Base-by-base conservation (phyloP, 2,113 vertebrate species). In the Hippocampus barbouri region DNA sequence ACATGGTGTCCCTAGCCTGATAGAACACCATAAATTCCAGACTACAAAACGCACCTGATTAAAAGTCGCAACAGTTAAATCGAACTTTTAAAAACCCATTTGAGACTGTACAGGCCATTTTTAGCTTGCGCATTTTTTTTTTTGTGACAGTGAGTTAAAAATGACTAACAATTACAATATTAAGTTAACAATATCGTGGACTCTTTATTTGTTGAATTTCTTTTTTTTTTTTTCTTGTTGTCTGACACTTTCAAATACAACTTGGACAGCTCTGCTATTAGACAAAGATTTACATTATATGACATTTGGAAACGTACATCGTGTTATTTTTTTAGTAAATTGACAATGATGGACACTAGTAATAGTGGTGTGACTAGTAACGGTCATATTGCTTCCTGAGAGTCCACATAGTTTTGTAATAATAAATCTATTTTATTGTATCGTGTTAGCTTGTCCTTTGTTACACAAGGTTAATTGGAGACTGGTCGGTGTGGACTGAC, bases 381-480 rank as follows among this genome's bases (percentile, higher is more conserved):
- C 34, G 34, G 10, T 30, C 12, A 5, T 57, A 59, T 60, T 60
- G 5, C 12, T 10, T 61, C 16, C 23, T 61, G 27, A 10, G 15
- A 27, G 11, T 27, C 25, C 25, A 25, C 27, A 34, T 34, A 7
- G 59, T 38, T 61, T 18, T 18, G 27, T 34, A 27, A 14, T n/a
- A 3, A 56, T n/a, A 56, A 56, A 23, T 30, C 5, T 16, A 30
- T 30, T 60, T 34, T 8, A 60, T 60, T 18, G 27, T 18, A 30
- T 60, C 59, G 15, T 30, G 7, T 68, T 71, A 51, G 60, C 65
- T 57, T 40, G 11, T 66, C 57, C 60, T 72, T 6, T 71, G 68
- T 71, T 69, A 57, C 67, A 53, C 25, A 11, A 79, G 80, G 82
- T 72, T 62, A 74, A 18, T 41, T 59, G 63, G 77, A 65, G 64